Evolutionary conservation across 1,140 invertebrate genomes (phyloP), one percentile per base, ranked within the genome.

Genomic region (Drosophila teissieri): DNA sequence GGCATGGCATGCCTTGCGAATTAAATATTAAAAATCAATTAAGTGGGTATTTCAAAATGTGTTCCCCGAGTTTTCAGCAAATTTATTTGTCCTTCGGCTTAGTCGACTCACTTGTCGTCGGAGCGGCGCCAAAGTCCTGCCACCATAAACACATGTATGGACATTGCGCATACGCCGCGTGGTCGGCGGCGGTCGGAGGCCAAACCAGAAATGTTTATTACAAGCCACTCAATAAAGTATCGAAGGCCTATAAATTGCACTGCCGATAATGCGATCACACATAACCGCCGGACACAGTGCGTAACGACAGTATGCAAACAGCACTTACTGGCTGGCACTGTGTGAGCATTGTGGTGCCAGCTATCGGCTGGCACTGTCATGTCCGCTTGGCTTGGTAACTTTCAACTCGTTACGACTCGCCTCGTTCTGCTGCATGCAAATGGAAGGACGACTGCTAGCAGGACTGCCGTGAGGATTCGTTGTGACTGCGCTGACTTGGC

Each of bases 11-110:
- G 22, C 7, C 22, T 19, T 52, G 12, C 31, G n/a, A 19, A 15
- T 86, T 82, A 78, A 74, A 78, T 60, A 82, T 82, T 78, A 56
- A 86, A 81, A 75, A 58, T 45, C 69, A 82, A 76, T 79, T 88
- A 69, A 62, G 58, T 53, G 63, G 17, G 48, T 17, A 11, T 19
- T 62, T 55, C 37, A 5, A n/a, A 80, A 65, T 45, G 53, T 27
- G 19, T 42, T 53, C n/a, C 4, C 19, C 2, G 8, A 40, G n/a
- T 40, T 36, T 56, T 4, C 19, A 19, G 36, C 14, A 36, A 22
- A 54, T 68, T 27, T 42, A 40, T 60, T 22, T 37, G n/a, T 7
- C 22, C 10, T 39, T 27, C 54, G 39, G 39, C 53, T 42, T 14
- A 60, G 22, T 37, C 6, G 4, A 40, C 24, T 40, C 44, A 34